Evolutionary conservation across 2,797 vertebrate genomes (phyloP).

Genomic region (Sarcophilus harrisii): DNA sequence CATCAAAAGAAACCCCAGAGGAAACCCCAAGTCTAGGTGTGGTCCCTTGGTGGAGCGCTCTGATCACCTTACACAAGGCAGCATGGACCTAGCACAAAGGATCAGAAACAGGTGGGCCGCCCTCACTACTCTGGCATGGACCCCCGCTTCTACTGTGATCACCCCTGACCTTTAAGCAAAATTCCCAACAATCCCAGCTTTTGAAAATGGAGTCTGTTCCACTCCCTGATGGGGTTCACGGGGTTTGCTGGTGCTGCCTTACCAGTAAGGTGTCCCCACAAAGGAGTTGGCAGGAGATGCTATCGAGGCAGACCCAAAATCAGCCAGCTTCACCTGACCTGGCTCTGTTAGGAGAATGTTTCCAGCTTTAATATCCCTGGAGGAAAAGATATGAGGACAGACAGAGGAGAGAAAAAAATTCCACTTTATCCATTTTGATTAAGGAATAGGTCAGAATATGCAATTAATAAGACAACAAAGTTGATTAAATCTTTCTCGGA

Average conservation of each 20-base stretch:
- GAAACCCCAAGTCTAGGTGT: conserved; percentile 75
- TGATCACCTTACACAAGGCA: conserved; percentile 68
- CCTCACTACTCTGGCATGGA: background rate
- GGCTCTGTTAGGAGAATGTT: conserved; percentile 99
- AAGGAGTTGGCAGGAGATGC: conserved; percentile 98
- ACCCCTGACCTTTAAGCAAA: background rate
- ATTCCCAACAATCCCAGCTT: background rate
- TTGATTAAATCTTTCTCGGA: conserved; percentile 64
- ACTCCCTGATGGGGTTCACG: background rate
- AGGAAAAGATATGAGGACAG: conserved; percentile 55
- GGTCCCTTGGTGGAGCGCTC: conserved; percentile 62
- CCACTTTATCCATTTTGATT: conserved; percentile 58
- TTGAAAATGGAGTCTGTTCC: background rate
- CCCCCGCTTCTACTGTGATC: background rate
- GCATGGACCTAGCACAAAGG: conserved; percentile 44
- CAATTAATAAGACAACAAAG: conserved; percentile 71
- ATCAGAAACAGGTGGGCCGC: conserved; percentile 14
- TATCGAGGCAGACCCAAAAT: conserved; percentile 98
- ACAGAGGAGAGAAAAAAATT: conserved; percentile 36
- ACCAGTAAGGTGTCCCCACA: conserved; percentile 99
- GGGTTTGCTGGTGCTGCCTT: conserved; percentile 76
- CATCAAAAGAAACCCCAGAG: conserved; percentile 66
- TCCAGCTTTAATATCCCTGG: conserved; percentile 99
- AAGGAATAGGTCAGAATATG: conserved; percentile 72
- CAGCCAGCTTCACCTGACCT: conserved; percentile 98